phyloP scores from a whole-genome alignment of 2,888 invertebrate species.

The Stenichneumon culpator region DNA sequence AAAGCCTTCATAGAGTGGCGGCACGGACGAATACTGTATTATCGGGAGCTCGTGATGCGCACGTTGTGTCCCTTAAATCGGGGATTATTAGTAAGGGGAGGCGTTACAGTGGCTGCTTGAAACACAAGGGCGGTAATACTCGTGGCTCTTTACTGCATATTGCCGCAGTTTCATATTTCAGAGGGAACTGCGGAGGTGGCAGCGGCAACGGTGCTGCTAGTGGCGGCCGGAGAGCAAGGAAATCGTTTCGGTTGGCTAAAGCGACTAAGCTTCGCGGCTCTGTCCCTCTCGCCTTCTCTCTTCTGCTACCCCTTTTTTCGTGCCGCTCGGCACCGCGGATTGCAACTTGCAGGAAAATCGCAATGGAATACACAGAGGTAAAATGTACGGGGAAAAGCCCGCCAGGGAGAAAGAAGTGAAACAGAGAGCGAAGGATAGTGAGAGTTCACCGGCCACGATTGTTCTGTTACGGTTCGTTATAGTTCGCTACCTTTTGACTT shows the following conservation, averaged over 20 bases:
- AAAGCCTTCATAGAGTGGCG: conserved; percentile 4
- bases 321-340: conserved; percentile 34
- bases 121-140: conserved; percentile 70
- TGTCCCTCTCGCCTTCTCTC: conserved; percentile 31
- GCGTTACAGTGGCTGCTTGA: conserved; percentile 60
- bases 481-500: conserved; percentile 10
- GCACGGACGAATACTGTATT: neutral
- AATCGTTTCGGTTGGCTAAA: conserved; percentile 64
- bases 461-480: conserved; percentile 42
- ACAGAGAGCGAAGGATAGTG: neutral
- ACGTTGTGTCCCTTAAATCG: conserved; percentile 60
- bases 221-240: conserved; percentile 39
- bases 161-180: conserved; percentile 76
- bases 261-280: conserved; percentile 59
- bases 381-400: conserved; percentile 24
- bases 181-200: conserved; percentile 58
- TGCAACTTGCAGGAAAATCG: conserved; percentile 26
- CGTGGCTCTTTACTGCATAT: conserved; percentile 75
- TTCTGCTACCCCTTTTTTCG: conserved; percentile 18
- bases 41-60: conserved; percentile 3
- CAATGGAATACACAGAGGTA: conserved; percentile 18
- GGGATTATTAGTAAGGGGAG: conserved; percentile 68
- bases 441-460: conserved; percentile 12
- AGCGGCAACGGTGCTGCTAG: conserved; percentile 52
- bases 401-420: conserved; percentile 27